Evolutionary conservation across 2,888 invertebrate species (phyloP).

Genomic region (Drosophila aldrichi): DNA sequence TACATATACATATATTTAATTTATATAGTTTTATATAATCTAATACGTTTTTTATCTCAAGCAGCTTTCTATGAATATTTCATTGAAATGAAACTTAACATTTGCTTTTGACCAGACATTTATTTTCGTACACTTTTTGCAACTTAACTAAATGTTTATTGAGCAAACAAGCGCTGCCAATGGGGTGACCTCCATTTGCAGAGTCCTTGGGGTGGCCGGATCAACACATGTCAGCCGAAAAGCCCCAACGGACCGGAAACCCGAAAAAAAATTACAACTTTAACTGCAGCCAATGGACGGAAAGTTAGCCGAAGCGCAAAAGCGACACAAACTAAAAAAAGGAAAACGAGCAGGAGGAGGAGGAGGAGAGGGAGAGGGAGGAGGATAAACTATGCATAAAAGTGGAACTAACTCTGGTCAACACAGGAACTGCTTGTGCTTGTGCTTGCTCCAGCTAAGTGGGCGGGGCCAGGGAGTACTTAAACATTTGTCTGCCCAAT

Average conservation of each 20-base stretch:
- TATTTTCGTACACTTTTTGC: not conserved
- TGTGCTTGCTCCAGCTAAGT: constrained; percentile 4
- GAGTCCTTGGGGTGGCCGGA: constrained; percentile 29
- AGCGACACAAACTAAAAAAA: constrained; percentile 20
- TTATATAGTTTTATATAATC: too few relatives aligned
- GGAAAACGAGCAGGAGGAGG: not conserved
- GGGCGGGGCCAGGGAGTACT: constrained; percentile 20
- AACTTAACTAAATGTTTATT: constrained; percentile 36
- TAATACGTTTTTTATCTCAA: too few relatives aligned
- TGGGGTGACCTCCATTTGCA: constrained; percentile 32
- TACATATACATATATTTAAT: too few relatives aligned
- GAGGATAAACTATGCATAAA: constrained; percentile 2
- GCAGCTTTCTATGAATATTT: not conserved
- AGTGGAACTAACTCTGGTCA: constrained; percentile 9
- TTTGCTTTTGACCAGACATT: not conserved
- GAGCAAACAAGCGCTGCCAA: constrained; percentile 38
- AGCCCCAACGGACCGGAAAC: constrained; percentile 34
- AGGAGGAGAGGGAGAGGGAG: not conserved
- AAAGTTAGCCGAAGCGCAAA: constrained; percentile 36
- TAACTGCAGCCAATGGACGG: constrained; percentile 56
- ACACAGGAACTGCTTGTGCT: constrained; percentile 8
- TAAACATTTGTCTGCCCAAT: constrained; percentile 72
- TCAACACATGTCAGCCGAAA: constrained; percentile 42
- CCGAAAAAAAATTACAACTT: constrained; percentile 37
- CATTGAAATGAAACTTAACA: not conserved